These are phyloP conservation scores for Asarcornis scutulata DNA, from an alignment of 2,113 vertebrate genomes.

Conservation along the genomic window DNA sequence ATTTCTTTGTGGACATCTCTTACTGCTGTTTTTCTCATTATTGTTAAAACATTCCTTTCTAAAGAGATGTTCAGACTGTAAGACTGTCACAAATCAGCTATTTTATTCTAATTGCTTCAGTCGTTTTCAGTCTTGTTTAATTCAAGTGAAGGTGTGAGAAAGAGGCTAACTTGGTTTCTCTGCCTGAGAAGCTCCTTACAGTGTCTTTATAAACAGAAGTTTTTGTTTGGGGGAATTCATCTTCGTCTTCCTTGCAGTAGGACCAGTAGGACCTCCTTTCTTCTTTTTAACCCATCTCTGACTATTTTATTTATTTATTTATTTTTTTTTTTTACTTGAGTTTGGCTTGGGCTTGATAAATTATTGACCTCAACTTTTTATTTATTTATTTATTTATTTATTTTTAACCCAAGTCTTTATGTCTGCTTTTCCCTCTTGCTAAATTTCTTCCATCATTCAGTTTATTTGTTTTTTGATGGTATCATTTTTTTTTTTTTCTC, in stretches of 20 bases:
- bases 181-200: background rate
- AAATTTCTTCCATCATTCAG: conserved; percentile 25
- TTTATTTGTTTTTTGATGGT: conserved; percentile 49
- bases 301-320: no score
- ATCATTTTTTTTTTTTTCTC: conserved; percentile 46
- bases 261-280: background rate
- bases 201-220: background rate
- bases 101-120: background rate
- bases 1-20: background rate
- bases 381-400: background rate
- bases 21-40: background rate
- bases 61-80: background rate
- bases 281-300: conserved; percentile 7
- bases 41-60: background rate
- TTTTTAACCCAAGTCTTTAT: background rate
- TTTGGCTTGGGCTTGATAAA: conserved; percentile 29
- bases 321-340: background rate
- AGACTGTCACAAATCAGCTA: background rate
- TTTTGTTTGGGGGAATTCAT: background rate
- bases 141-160: background rate
- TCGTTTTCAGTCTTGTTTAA: background rate
- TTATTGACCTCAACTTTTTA: conserved; percentile 31
- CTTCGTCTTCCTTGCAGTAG: background rate
- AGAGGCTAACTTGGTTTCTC: background rate
- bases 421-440: conserved; percentile 16